Base-by-base conservation (phyloP, 2,888 invertebrate genomes). In the Alsophila aescularia region DNA sequence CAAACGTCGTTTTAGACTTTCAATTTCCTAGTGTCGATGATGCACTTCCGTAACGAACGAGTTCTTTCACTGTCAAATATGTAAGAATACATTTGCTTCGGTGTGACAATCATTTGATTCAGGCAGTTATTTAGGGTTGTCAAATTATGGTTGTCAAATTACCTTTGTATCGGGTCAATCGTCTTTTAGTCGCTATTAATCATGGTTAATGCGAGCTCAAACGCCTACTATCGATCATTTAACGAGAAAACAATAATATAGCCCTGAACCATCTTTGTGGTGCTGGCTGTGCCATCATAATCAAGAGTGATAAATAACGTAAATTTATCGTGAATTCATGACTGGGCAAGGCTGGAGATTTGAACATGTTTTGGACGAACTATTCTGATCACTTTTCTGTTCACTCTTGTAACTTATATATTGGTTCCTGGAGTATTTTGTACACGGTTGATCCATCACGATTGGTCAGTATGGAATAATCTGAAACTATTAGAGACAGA, bases 81-180 rank as follows among this genome's bases (percentile, higher is more conserved):
- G 4, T 0, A 7, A 3, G 9, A 27, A 7, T 8, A 27, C 7
- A 2, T 9, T 52, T 49, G 15, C 18, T 44, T 48, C 69, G 69
- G 74, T 75, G 74, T 74, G 40, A 73, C 27, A 54, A 31, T 6
- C 41, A 12, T 40, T 42, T 55, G 52, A 47, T 37, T 36, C 49
- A 52, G 40, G 58, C 51, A 59, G 66, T 71, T 71, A 72, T 70
- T 69, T 69, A 74, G 75, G 72, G 73, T 70, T 75, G 75, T 78
- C 77, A 77, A 73, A 79, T 76, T 75, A 71, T 72, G 67, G 69
- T 71, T 75, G 71, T 77, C 72, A 75, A 80, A 80, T 81, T 75
- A 76, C 66, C 64, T 60, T 69, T 42, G 75, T 79, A 80, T 79
- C 74, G 64, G 67, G 67, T 70, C 70, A 68, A 75, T 72, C 72